phyloP scores from a whole-genome alignment of 35 echinoderm and acorn worm species.

The Holothuria glaberrima region DNA sequence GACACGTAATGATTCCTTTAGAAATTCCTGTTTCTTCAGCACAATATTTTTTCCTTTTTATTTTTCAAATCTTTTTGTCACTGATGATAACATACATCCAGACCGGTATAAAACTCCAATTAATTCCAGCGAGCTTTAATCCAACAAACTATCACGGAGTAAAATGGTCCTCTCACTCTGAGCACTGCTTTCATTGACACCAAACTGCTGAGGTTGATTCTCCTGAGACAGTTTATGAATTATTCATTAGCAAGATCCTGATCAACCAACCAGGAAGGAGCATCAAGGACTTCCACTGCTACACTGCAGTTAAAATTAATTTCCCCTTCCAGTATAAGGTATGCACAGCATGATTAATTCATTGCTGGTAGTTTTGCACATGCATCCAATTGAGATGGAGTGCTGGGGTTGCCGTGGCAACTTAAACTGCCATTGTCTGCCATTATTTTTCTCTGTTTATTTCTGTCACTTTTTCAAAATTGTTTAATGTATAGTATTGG shows the following conservation, averaged over 20 bases:
- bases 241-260: slow-evolving; percentile 9
- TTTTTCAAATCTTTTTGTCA: slow-evolving; percentile 3
- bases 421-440: slow-evolving; percentile 2
- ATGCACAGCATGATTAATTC: slow-evolving; percentile 53
- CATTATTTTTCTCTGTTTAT: not conserved
- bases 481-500: no score
- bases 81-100: not conserved
- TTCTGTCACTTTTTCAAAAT: slow-evolving; percentile 18
- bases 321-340: slow-evolving; percentile 30
- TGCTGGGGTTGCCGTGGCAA: slow-evolving; percentile 8
- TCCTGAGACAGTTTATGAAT: slow-evolving; percentile 42
- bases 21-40: slow-evolving; percentile 24
- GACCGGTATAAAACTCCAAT: slow-evolving; percentile 32
- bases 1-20: not conserved
- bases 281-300: slow-evolving; percentile 15
- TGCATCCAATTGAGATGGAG: slow-evolving; percentile 37
- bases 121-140: slow-evolving; percentile 25
- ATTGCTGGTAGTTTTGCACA: slow-evolving; percentile 21
- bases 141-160: slow-evolving; percentile 33
- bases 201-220: slow-evolving; percentile 44
- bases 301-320: slow-evolving; percentile 35
- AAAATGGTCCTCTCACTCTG: slow-evolving; percentile 35
- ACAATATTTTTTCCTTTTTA: slow-evolving; percentile 6
- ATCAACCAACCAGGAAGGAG: slow-evolving; percentile 21
- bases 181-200: slow-evolving; percentile 52